phyloP scores from a whole-genome alignment of 2,888 invertebrate genomes.

The Lottia gigantea region DNA sequence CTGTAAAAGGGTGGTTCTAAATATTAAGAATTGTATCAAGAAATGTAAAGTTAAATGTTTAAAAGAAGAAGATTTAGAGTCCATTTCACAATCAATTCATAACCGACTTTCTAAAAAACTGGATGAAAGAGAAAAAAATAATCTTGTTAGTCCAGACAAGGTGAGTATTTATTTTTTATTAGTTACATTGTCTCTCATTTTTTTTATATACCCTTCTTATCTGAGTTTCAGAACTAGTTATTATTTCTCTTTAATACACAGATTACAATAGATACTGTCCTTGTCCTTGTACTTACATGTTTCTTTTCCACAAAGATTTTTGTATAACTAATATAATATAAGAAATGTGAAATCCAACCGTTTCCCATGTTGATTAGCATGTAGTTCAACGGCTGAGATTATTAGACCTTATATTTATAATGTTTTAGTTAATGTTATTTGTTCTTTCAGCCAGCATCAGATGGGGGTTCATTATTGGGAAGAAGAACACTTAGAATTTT shows the following conservation, averaged over 20 bases:
- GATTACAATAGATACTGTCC: too few species aligned
- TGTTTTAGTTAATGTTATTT: background rate
- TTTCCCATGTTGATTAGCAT: too few species aligned
- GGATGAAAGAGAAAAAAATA: constrained; percentile 30
- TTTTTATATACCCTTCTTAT: too few species aligned
- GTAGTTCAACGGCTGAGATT: too few species aligned
- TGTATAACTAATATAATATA: too few species aligned
- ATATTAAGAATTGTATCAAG: constrained; percentile 51
- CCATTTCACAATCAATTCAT: constrained; percentile 37
- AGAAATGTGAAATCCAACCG: too few species aligned
- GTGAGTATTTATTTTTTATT: constrained; percentile 29
- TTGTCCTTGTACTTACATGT: too few species aligned
- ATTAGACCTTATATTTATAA: background rate
- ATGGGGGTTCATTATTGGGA: constrained; percentile 55
- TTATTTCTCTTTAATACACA: too few species aligned
- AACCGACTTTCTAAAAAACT: constrained; percentile 29
- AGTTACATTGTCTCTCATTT: too few species aligned
- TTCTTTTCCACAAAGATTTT: too few species aligned
- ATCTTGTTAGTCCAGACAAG: constrained; percentile 46
- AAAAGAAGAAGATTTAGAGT: constrained; percentile 44
- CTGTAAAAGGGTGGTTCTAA: constrained; percentile 47
- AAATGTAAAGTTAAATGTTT: constrained; percentile 50
- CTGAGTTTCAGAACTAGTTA: too few species aligned
- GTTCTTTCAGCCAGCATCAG: constrained; percentile 46
- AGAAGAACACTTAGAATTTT: constrained; percentile 47